Evolutionary conservation across 35 echinoderm and acorn worm genomes (phyloP).

Genomic region (Strongylocentrotus purpuratus): DNA sequence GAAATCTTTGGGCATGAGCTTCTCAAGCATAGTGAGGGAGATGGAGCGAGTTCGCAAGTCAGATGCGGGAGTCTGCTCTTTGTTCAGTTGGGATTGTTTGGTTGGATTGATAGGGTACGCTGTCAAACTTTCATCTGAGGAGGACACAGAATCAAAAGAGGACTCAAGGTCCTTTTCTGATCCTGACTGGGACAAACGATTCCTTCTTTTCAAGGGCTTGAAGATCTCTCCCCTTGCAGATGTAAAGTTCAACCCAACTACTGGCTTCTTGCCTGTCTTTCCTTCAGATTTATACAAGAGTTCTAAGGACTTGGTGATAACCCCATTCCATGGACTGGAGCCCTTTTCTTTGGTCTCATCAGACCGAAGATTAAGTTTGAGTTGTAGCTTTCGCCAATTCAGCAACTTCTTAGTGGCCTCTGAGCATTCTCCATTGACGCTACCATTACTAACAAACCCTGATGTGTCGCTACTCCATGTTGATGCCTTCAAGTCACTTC

Average conservation of each 20-base stretch:
- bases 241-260: conserved; percentile 66
- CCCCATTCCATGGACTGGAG: neutral
- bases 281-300: conserved; percentile 25
- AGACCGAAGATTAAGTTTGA: conserved; percentile 26
- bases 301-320: conserved; percentile 25
- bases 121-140: conserved; percentile 89
- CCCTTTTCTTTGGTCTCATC: neutral
- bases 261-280: conserved; percentile 50
- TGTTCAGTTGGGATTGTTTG: conserved; percentile 1
- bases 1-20: conserved; percentile 32
- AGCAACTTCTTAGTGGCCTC: conserved; percentile 26
- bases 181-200: neutral
- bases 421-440: conserved; percentile 6
- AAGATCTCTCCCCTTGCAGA: conserved; percentile 72
- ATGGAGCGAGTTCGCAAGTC: neutral
- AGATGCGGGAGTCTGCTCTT: neutral
- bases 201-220: neutral
- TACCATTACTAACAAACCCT: conserved; percentile 31
- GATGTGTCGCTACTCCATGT: conserved; percentile 30
- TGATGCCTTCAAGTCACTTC: neutral
- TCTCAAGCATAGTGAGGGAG: conserved; percentile 27
- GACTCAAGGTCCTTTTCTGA: conserved; percentile 57
- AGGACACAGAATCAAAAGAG: conserved; percentile 81
- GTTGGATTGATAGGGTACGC: conserved; percentile 66
- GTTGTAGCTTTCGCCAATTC: conserved; percentile 11